These are phyloP conservation scores for Progne subis DNA, from an alignment of 2,113 vertebrate genomes.

Conservation along the genomic window DNA sequence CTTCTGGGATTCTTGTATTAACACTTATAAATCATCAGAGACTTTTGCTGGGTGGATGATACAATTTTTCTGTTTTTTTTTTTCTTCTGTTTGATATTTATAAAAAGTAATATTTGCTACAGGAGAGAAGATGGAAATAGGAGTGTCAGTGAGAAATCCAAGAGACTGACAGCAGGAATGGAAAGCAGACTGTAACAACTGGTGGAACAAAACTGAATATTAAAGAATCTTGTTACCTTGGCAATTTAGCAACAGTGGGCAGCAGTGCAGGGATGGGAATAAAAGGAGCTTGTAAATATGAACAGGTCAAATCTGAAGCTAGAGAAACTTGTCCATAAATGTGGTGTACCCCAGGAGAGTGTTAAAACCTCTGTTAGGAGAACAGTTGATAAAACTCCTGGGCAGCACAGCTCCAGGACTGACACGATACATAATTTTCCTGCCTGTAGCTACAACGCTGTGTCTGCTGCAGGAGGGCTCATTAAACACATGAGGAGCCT, in stretches of 20 bases:
- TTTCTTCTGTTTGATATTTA: neutral
- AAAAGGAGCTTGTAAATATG: neutral
- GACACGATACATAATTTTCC: neutral
- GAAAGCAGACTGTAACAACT: neutral
- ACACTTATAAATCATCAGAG: neutral
- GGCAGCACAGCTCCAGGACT: neutral
- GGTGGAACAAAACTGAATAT: conserved; percentile 6
- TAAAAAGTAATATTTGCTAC: neutral
- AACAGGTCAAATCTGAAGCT: neutral
- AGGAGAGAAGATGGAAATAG: neutral
- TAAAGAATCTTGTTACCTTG: conserved; percentile 8
- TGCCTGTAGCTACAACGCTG: neutral
- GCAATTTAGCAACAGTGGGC: neutral
- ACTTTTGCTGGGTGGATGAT: neutral
- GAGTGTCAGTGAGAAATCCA: neutral
- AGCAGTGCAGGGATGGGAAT: neutral
- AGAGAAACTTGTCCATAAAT: neutral
- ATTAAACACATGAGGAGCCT: rapidly evolving
- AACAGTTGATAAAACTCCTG: neutral
- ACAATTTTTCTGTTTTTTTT: neutral
- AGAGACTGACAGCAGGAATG: neutral
- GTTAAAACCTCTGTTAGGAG: neutral
- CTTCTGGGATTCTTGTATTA: neutral
- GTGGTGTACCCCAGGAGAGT: neutral
- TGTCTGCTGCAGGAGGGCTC: neutral